These are phyloP conservation scores for Pseudonaja textilis DNA, from an alignment of 2,113 vertebrate genomes.

Conservation along the genomic window DNA sequence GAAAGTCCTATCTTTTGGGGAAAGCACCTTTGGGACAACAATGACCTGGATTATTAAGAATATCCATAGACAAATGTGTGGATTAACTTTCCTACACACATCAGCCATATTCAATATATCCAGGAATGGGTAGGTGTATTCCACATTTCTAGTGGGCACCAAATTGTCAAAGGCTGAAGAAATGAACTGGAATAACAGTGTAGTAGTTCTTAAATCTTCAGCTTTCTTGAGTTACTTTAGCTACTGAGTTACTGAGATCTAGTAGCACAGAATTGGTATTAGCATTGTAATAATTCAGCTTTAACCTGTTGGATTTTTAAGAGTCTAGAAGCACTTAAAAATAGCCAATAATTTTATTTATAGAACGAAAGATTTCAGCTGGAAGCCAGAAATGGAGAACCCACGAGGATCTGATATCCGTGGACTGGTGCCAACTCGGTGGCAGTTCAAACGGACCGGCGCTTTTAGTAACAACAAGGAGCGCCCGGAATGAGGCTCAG, in stretches of 20 bases:
- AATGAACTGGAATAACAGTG: not conserved
- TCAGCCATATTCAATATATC: not conserved
- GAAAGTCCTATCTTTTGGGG: not conserved
- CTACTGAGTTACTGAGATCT: not conserved
- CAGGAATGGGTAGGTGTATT: not conserved
- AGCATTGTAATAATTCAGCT: too few species aligned
- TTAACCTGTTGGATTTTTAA: not conserved
- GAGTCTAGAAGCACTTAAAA: not conserved
- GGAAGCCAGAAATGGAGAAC: not conserved
- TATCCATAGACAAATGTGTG: not conserved
- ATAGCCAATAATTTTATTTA: not conserved
- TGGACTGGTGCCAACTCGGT: constrained; percentile 42
- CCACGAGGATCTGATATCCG: not conserved
- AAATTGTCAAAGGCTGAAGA: not conserved
- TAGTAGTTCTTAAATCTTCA: not conserved
- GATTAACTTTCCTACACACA: not conserved
- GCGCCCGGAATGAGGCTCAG: constrained; percentile 33
- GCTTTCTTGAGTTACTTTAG: not conserved
- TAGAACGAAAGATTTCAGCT: not conserved
- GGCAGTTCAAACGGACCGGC: constrained; percentile 44
- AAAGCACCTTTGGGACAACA: not conserved
- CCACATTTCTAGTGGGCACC: not conserved
- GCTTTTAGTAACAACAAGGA: constrained; percentile 58
- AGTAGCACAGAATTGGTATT: not conserved
- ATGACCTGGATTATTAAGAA: not conserved